phyloP scores from a whole-genome alignment of 2,113 vertebrate species.

The Gambusia holbrooki region DNA sequence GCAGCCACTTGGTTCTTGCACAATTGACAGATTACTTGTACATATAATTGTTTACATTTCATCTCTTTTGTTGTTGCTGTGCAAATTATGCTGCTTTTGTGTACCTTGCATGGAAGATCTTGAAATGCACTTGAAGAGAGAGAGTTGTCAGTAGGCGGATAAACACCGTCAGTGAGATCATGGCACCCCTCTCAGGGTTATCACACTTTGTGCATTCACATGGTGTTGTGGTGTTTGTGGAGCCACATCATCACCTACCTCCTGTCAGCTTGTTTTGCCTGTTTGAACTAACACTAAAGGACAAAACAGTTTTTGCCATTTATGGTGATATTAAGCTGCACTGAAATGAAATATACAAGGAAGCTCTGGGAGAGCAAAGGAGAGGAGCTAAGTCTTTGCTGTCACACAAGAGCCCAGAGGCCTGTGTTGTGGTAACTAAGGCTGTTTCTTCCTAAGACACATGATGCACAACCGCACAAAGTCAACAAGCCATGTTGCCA shows the following conservation, averaged over 20 bases:
- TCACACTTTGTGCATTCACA: background rate
- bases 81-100: background rate
- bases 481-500: slow-evolving; percentile 37
- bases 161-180: background rate
- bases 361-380: slow-evolving; percentile 26
- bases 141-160: background rate
- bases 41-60: background rate
- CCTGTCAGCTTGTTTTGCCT: background rate
- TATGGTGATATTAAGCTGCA: slow-evolving; percentile 4
- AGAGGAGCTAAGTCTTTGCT: slow-evolving; percentile 42
- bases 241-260: slow-evolving; percentile 13
- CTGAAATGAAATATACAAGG: slow-evolving; percentile 22
- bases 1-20: background rate
- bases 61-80: background rate
- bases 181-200: background rate
- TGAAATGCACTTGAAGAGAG: background rate
- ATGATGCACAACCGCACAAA: slow-evolving; percentile 35
- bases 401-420: slow-evolving; percentile 53
- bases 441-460: slow-evolving; percentile 43
- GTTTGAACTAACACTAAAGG: slow-evolving; percentile 19
- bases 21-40: background rate
- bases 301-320: slow-evolving; percentile 1
- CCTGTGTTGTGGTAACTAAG: slow-evolving; percentile 31
- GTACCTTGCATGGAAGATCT: background rate
- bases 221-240: background rate